phyloP scores from a whole-genome alignment of 1,140 invertebrate species.

The Proctacanthus coquilletti region DNA sequence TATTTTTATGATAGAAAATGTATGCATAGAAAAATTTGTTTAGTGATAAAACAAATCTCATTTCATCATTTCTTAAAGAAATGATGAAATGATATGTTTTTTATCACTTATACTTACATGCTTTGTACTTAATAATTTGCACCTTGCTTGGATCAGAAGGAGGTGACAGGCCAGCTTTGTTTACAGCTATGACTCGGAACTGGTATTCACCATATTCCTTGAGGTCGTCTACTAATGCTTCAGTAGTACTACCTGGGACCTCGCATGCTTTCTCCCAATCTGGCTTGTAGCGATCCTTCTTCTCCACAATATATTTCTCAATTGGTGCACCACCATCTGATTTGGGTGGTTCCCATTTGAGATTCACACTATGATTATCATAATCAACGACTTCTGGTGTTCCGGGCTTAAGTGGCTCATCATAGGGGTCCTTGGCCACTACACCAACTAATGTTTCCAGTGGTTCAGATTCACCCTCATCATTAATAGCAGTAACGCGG shows the following conservation, averaged over 20 bases:
- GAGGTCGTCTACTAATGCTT: conserved; percentile 69
- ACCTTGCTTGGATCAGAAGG: conserved; percentile 89
- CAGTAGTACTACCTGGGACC: conserved; percentile 60
- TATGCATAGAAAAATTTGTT: too few species aligned
- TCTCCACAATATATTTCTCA: conserved; percentile 95
- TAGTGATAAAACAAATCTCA: background rate
- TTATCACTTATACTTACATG: conserved; percentile 44
- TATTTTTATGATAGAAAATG: too few species aligned
- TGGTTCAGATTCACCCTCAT: conserved; percentile 91
- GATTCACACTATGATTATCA: conserved; percentile 80
- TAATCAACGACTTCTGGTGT: conserved; percentile 84
- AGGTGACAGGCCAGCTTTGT: conserved; percentile 86
- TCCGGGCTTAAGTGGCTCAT: conserved; percentile 73
- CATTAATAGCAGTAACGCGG: conserved; percentile 87
- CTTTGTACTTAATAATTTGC: conserved; percentile 79
- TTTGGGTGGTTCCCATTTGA: conserved; percentile 88
- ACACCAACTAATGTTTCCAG: conserved; percentile 68
- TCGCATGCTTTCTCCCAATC: conserved; percentile 88
- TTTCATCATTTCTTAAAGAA: background rate
- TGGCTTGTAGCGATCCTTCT: conserved; percentile 76
- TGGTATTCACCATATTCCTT: conserved; percentile 88
- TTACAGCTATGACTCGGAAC: conserved; percentile 89
- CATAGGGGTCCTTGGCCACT: conserved; percentile 93
- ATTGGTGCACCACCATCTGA: conserved; percentile 90
- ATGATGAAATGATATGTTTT: too few species aligned